Evolutionary conservation across 1,140 invertebrate species (phyloP), one percentile per base, ranked within the genome.

Genomic region (Bombus cullumanus): DNA sequence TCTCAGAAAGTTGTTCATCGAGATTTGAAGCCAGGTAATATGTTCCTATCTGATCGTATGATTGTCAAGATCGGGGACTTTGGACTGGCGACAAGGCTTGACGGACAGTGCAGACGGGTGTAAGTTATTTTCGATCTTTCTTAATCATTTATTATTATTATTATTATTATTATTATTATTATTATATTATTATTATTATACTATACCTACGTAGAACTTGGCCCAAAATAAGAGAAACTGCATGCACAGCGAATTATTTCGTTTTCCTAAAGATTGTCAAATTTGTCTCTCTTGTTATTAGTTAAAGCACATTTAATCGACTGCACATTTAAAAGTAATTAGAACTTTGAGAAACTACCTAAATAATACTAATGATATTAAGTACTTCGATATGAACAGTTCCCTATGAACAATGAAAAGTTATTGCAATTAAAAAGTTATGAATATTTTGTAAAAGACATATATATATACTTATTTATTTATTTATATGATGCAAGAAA

Each of bases 61-160:
- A 95, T 96, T 76, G 95, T 97, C 15, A 98, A 98, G 94, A 96
- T 98, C 86, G 97, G 97, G 47, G 97, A 98, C 92, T 98, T 98
- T 94, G 97, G 97, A 15, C 93, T 98, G 37, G 97, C 97, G 10
- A 97, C 97, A 1, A 95, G 95, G 69, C 94, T 97, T 4, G 96
- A 97, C 83, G 96, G 96, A 62, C 96, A 97, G 78, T 89, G 91
- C 87, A 95, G 96, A 85, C 97, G 96, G 93, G 96, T 96, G 96
- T 97, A 93, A 95, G 96, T 93, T 59, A 69, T 57, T 25, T 12
- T 64, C 34, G 22, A 41, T 39, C 15, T 39, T 31, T n/a, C 6
- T 8, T 47, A 47, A 73, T 73, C 25, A n/a, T 37, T 47, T 53
- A 53, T 22, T 53, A 22, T 22, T 53, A 22, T 53, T 22, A 18